A percentile compares a stretch with the other conserved stretches of the same genome.
Conservation (phyloP, 2,113 vertebrate genomes). For the Xenopus borealis region DNA sequence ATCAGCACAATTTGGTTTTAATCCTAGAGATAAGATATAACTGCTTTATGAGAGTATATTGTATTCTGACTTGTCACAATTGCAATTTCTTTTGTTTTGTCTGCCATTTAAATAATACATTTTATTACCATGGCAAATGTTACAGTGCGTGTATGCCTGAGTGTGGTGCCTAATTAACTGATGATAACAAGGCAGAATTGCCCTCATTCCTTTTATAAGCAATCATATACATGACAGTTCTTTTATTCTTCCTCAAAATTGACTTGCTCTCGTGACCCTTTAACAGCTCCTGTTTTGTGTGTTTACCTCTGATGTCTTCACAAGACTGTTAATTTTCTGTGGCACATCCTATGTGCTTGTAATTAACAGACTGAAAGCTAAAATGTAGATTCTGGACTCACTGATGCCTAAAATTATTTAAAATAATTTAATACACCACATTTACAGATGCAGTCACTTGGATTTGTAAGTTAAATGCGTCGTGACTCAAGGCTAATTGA, state of each 20-base stretch:
- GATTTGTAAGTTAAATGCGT: no score
- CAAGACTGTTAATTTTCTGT: slow-evolving; percentile 73
- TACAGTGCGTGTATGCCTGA: slow-evolving; percentile 57
- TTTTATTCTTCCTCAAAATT: slow-evolving; percentile 74
- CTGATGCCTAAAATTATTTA: slow-evolving; percentile 68
- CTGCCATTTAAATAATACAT: slow-evolving; percentile 71
- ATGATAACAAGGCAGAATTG: slow-evolving; percentile 72
- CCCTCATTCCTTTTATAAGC: slow-evolving; percentile 69
- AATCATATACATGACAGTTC: slow-evolving; percentile 68
- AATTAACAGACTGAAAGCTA: slow-evolving; percentile 70
- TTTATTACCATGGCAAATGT: slow-evolving; percentile 72
- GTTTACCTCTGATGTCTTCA: slow-evolving; percentile 69
- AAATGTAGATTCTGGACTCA: slow-evolving; percentile 53
- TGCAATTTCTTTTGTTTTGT: slow-evolving; percentile 59
- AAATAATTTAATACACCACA: no score
- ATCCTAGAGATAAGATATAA: slow-evolving; percentile 39
- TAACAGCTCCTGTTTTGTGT: slow-evolving; percentile 63
- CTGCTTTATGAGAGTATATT: slow-evolving; percentile 46
- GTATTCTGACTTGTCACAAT: slow-evolving; percentile 49
- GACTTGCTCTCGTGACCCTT: slow-evolving; percentile 73
- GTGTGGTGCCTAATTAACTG: slow-evolving; percentile 79
- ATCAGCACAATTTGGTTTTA: slow-evolving; percentile 20
- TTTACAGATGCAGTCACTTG: no score
- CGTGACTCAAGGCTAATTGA: no score
- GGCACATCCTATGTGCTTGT: slow-evolving; percentile 67